A percentile compares a stretch with the other conserved stretches of the same genome.
Conservation (phyloP, 2,113 vertebrate species). For the Hippocampus zosterae region DNA sequence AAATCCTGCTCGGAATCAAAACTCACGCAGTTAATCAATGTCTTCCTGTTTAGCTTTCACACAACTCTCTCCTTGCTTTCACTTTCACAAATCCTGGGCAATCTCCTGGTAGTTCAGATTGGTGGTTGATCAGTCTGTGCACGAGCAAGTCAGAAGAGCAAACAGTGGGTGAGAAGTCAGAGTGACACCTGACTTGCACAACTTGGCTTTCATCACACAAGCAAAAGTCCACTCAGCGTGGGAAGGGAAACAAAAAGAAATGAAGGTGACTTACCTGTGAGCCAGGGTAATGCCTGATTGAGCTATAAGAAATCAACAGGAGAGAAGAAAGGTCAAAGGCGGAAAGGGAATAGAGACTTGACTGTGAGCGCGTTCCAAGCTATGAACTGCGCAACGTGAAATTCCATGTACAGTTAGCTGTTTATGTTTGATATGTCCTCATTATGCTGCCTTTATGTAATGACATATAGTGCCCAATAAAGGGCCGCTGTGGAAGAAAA, state of each 20-base stretch:
- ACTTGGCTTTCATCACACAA: constrained; percentile 34
- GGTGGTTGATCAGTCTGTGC: constrained; percentile 45
- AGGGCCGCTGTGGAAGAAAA: no score
- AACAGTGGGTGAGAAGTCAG: constrained; percentile 36
- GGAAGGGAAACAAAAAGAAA: constrained; percentile 20
- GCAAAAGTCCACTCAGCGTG: constrained; percentile 23
- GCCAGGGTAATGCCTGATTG: constrained; percentile 42
- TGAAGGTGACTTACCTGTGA: constrained; percentile 54
- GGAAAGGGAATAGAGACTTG: constrained; percentile 30
- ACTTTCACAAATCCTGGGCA: constrained; percentile 49
- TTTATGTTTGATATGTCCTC: no score
- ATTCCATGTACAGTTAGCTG: not conserved
- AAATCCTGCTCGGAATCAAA: constrained; percentile 21
- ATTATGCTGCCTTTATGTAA: no score
- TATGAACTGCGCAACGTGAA: constrained; percentile 29
- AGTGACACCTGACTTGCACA: constrained; percentile 39
- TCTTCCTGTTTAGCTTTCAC: constrained; percentile 55
- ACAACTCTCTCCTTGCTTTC: constrained; percentile 38
- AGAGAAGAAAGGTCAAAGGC: constrained; percentile 20
- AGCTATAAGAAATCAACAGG: constrained; percentile 40
- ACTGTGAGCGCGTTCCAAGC: constrained; percentile 33
- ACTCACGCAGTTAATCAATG: constrained; percentile 42
- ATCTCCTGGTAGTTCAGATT: constrained; percentile 53
- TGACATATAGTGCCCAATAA: no score
- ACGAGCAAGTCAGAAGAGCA: constrained; percentile 48